phyloP scores from a whole-genome alignment of 2,113 vertebrate genomes.

The Protomyctophum bolini region DNA sequence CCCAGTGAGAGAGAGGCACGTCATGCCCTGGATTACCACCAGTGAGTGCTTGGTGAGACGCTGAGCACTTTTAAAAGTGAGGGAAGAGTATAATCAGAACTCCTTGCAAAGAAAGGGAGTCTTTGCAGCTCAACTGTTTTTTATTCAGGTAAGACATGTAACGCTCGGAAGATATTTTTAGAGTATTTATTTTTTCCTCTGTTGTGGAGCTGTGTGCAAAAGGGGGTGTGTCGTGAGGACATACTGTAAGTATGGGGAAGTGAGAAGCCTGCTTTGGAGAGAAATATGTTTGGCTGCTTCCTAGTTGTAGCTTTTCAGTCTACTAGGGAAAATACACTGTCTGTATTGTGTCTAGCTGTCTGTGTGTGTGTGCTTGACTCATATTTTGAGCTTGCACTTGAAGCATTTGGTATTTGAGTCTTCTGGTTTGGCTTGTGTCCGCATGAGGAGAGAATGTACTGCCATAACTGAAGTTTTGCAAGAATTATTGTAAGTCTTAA shows the following conservation, averaged over 20 bases:
- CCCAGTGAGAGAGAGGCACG: constrained; percentile 52
- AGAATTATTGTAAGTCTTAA: not conserved
- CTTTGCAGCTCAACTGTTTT: constrained; percentile 6
- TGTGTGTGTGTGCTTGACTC: not conserved
- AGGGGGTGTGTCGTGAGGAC: constrained; percentile 67
- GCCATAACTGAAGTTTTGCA: not conserved
- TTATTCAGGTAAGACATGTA: constrained; percentile 49
- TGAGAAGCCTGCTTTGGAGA: constrained; percentile 23
- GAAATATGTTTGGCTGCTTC: constrained; percentile 17
- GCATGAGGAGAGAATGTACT: constrained; percentile 34
- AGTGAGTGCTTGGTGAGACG: constrained; percentile 54
- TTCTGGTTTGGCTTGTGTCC: not conserved
- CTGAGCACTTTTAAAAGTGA: constrained; percentile 24
- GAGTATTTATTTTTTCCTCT: constrained; percentile 7
- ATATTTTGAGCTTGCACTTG: constrained; percentile 12
- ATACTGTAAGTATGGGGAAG: constrained; percentile 34
- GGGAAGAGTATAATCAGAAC: not conserved
- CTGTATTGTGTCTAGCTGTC: constrained; percentile 34
- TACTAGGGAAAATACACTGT: constrained; percentile 14
- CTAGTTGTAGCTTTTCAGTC: constrained; percentile 12
- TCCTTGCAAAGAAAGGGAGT: not conserved
- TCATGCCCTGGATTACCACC: constrained; percentile 69
- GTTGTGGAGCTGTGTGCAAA: constrained; percentile 64
- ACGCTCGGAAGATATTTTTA: not conserved
- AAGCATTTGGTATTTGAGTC: not conserved